Base-by-base conservation (phyloP, 2,888 invertebrate species). In the Chloromyia formosa region DNA sequence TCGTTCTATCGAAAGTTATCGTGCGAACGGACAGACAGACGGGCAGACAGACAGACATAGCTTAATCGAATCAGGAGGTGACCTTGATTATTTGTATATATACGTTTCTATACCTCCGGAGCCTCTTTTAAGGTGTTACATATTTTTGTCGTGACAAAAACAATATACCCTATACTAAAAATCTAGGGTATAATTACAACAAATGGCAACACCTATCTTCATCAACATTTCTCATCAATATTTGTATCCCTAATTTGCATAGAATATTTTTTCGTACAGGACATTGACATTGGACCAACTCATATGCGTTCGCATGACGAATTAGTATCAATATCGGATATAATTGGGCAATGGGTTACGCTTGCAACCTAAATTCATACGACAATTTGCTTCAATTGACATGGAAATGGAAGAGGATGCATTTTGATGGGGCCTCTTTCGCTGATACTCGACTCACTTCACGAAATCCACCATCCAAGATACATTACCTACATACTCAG, bases 341-440 rank as follows among this genome's bases (percentile, higher is more conserved):
- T 66, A 45, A 49, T 66, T 23, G 49, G 5, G 49, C 27, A 49
- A 66, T 49, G 49, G 66, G 58, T 7, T 53, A 35, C 18, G 49
- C 12, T 18, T 71, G 35, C 56, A 71, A 56, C 56, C 56, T 35
- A 71, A 58, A 71, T 71, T 71, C 71, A 71, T 56, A 18, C 71
- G 14, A n/a, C 71, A 71, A 71, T 58, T 71, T 71, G 16, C 42
- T 42, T 42, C 71, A 71, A 71, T 71, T 71, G 71, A 18, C 56
- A 56, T 56, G 40, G 71, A 71, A 71, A 40, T 71, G 20, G 71
- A 71, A 56, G 71, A 71, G 71, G 66, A 66, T 66, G 66, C 66
- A 49, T 66, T 66, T 49, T 49, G 66, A 66, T 45, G 14, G 49
- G 49, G 20, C n/a, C 66, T 12, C 27, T 62, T n/a, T 35, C 23